Base-by-base conservation (phyloP, 2,797 vertebrate genomes). In the Adelosebastes latens region DNA sequence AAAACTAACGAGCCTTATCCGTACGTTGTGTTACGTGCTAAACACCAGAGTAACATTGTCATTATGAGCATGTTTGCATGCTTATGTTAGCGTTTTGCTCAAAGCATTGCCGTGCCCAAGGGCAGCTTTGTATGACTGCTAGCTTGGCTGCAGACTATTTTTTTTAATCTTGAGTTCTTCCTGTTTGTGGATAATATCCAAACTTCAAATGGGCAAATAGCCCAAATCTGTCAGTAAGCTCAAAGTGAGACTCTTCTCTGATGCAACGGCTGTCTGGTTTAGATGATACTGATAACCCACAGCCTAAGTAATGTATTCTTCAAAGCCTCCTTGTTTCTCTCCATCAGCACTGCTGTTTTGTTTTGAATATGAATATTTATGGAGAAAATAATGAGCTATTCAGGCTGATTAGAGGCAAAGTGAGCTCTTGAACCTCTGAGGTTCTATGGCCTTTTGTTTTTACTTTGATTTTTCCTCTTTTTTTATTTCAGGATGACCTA, bases 401-500 rank as follows among this genome's bases (percentile, higher is more conserved):
- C 52, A 39, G 53, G 20, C 11, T 32, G 65, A 66, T 59, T 46
- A 68, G 46, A 11, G 20, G 34, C 46, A 34, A 70, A 78, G 62
- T 31, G 58, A 18, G 39, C 56, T 61, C 65, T 77, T n/a, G 39
- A 66, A 72, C 22, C 68, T 1, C 25, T 24, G 64, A 81, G 70
- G 32, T 72, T 32, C n/a, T 46, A 14, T 42, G 14, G 31, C 16
- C 18, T 80, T 68, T 77, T 46, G 22, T 69, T 36, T 64, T 74
- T 20, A 64, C 7, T 70, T 73, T 10, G 12, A 59, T 77, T 49
- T 72, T 52, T 27, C n/a, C 14, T 60, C 18, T 13, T 1, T 75
- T 34, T 60, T 27, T 52, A 46, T 73, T 77, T 62, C 91, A 99
- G 99, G 99, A 99, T 3, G 95, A 98, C 56, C 95, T 98, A 72